These are phyloP conservation scores for Scartelaos histophorus DNA, from an alignment of 2,113 vertebrate species.

Conservation along the genomic window DNA sequence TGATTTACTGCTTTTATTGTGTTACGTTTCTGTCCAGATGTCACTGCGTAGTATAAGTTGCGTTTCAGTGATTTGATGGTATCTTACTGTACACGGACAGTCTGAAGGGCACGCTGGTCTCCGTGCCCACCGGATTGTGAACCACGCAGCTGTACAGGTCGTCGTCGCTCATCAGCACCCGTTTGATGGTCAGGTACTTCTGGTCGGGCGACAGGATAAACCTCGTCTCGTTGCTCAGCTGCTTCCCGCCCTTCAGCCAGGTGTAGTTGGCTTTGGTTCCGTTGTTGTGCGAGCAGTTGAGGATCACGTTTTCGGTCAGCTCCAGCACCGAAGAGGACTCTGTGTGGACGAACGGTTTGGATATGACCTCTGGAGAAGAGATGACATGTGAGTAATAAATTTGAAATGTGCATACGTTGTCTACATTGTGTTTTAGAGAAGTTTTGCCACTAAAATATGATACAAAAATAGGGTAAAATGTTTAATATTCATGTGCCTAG, in stretches of 20 bases:
- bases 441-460: no score
- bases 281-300: conserved; percentile 91
- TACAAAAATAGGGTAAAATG: no score
- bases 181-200: conserved; percentile 88
- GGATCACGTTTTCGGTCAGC: conserved; percentile 85
- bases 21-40: no score
- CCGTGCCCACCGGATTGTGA: conserved; percentile 88
- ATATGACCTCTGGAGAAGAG: conserved; percentile 82
- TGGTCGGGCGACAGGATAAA: conserved; percentile 87
- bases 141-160: conserved; percentile 89
- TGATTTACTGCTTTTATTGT: no score
- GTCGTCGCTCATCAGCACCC: conserved; percentile 87
- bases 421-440: no score
- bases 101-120: conserved; percentile 84
- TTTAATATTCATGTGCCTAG: no score
- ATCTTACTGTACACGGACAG: conserved; percentile 90
- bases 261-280: conserved; percentile 90
- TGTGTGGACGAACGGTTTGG: conserved; percentile 84
- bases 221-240: conserved; percentile 84
- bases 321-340: conserved; percentile 88
- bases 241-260: conserved; percentile 90
- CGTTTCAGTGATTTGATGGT: no score
- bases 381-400: not conserved
- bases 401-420: no score
- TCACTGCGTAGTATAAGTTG: no score